These are phyloP conservation scores for Atta colombica DNA, from an alignment of 1,140 invertebrate genomes.

Conservation along the genomic window DNA sequence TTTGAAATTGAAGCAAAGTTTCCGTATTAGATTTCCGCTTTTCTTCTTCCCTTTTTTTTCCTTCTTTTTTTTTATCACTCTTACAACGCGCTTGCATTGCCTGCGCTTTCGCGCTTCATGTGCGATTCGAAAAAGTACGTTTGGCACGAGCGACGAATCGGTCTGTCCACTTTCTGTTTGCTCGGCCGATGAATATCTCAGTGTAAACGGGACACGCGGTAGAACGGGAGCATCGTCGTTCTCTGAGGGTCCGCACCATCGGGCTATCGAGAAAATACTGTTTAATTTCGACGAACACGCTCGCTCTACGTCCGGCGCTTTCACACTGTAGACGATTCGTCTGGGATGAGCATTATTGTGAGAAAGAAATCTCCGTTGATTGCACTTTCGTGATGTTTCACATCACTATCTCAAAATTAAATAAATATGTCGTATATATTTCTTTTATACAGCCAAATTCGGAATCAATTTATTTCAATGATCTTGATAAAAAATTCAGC, in stretches of 20 bases:
- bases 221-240: slow-evolving; percentile 38
- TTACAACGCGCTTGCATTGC: slow-evolving; percentile 19
- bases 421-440: background rate
- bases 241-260: background rate
- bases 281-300: slow-evolving; percentile 79
- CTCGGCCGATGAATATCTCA: slow-evolving; percentile 74
- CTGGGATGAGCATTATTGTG: background rate
- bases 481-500: background rate
- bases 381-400: background rate
- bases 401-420: background rate
- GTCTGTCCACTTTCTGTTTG: slow-evolving; percentile 71
- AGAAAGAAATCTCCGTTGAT: slow-evolving; percentile 40
- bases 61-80: background rate
- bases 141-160: slow-evolving; percentile 59
- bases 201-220: slow-evolving; percentile 71
- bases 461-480: background rate
- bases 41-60: background rate
- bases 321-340: slow-evolving; percentile 45
- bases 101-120: slow-evolving; percentile 21
- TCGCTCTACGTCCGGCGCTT: slow-evolving; percentile 44
- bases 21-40: slow-evolving; percentile 48
- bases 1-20: slow-evolving; percentile 33
- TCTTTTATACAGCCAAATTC: slow-evolving; percentile 4
- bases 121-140: slow-evolving; percentile 38
- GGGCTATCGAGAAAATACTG: slow-evolving; percentile 65